Evolutionary conservation across 2,888 invertebrate species (phyloP).

Genomic region (Lasius fuliginosus): DNA sequence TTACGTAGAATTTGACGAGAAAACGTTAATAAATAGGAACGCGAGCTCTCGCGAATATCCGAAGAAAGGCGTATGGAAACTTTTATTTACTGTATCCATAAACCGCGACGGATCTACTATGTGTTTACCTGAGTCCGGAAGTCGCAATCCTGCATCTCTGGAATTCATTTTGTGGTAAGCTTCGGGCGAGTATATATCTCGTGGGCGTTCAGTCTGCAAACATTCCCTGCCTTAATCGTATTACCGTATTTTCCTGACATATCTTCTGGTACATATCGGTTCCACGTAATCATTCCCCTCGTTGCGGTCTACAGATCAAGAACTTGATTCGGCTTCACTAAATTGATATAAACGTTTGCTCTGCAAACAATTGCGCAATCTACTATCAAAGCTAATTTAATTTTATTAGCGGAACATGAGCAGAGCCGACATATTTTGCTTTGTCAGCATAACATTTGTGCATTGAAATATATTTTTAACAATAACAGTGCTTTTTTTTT

Average conservation of each 20-base stretch:
- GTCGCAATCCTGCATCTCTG: slow-evolving; percentile 57
- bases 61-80: background rate
- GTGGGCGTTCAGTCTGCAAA: slow-evolving; percentile 64
- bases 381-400: slow-evolving; percentile 18
- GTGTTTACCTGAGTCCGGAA: slow-evolving; percentile 29
- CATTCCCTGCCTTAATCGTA: slow-evolving; percentile 71
- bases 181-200: slow-evolving; percentile 58
- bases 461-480: background rate
- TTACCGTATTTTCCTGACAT: slow-evolving; percentile 70
- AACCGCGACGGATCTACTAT: slow-evolving; percentile 4
- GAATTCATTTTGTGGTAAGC: slow-evolving; percentile 63
- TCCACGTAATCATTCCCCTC: slow-evolving; percentile 58
- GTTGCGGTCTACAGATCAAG: slow-evolving; percentile 58
- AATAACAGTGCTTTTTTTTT: background rate
- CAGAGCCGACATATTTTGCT: background rate
- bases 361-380: slow-evolving; percentile 14
- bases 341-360: background rate
- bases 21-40: background rate
- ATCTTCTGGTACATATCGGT: slow-evolving; percentile 67
- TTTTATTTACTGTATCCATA: slow-evolving; percentile 34
- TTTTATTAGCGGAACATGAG: background rate
- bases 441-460: background rate
- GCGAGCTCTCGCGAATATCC: slow-evolving; percentile 3
- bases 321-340: slow-evolving; percentile 48
- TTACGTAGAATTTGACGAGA: background rate